Conservation (phyloP, 2,888 invertebrate genomes). For the Eristalinus sepulchralis region DNA sequence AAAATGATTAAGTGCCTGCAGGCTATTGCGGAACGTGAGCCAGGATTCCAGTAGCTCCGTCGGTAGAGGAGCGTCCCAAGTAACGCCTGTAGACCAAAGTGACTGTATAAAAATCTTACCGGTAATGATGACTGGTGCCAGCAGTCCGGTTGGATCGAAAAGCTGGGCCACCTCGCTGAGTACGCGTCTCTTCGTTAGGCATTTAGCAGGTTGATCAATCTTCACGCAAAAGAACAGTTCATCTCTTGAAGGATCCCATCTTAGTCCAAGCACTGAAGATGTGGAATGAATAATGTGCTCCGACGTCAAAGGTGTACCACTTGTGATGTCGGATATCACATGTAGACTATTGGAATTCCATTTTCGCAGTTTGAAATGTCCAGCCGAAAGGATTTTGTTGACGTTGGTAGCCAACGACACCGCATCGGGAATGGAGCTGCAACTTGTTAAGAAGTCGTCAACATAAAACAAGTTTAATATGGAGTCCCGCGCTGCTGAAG, state of each 20-base stretch:
- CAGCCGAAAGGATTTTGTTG: slow-evolving; percentile 9
- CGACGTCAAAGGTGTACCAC: neutral
- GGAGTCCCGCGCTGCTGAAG: too few species aligned
- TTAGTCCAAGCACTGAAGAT: slow-evolving; percentile 22
- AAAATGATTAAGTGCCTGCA: too few species aligned
- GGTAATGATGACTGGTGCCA: slow-evolving; percentile 22
- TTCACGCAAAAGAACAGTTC: slow-evolving; percentile 9
- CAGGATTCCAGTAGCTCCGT: slow-evolving; percentile 3
- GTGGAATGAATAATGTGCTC: neutral
- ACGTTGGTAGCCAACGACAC: slow-evolving; percentile 6
- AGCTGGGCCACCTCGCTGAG: slow-evolving; percentile 15
- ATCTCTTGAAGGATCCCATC: slow-evolving; percentile 10
- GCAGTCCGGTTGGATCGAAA: slow-evolving; percentile 31
- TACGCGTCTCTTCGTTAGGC: neutral
- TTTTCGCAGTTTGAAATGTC: slow-evolving; percentile 27
- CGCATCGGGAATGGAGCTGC: neutral
- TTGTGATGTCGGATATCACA: neutral
- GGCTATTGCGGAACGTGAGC: slow-evolving; percentile 28
- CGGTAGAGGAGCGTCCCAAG: slow-evolving; percentile 7
- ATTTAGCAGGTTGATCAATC: neutral
- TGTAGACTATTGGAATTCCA: slow-evolving; percentile 35
- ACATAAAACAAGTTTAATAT: slow-evolving; percentile 44
- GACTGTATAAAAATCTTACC: slow-evolving; percentile 37
- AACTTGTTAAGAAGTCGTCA: slow-evolving; percentile 40
- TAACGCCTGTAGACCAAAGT: slow-evolving; percentile 17